Evolutionary conservation across 1,140 invertebrate genomes (phyloP), one percentile per base, ranked within the genome.

Genomic region (Trichogramma pretiosum): DNA sequence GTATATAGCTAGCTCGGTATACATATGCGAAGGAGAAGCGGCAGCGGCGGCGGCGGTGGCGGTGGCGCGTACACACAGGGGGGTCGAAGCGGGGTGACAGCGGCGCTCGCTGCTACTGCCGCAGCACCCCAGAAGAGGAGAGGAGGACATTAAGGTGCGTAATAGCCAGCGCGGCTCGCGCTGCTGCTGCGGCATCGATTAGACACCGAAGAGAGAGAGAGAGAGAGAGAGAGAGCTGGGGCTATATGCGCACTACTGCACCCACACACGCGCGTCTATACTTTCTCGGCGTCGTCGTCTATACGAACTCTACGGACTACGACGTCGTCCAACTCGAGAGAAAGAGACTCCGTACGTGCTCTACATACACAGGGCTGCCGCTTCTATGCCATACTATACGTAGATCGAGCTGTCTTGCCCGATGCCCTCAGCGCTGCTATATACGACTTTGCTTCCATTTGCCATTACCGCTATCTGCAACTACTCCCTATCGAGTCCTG

Each of bases 71-170:
- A 59, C 11, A 50, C 56, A 59, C 53, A 57, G 56, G 54, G 57
- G 54, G 40, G 53, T 52, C 48, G 50, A 50, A 43, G 47, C 50
- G 53, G 53, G 52, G 43, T 38, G 53, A 37, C 44, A 44, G 55
- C 39, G 33, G 28, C 26, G n/a, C n/a, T n/a, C n/a, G n/a, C n/a
- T n/a, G n/a, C n/a, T n/a, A n/a, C n/a, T n/a, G n/a, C n/a, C n/a
- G n/a, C n/a, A n/a, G n/a, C n/a, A n/a, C n/a, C n/a, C n/a, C n/a
- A n/a, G n/a, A n/a, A n/a, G n/a, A 21, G 28, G 37, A 30, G 53
- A 55, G 39, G 38, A 65, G 67, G 68, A 70, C 69, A 70, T 72
- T 72, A 70, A 72, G 68, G 68, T 72, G 68, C 68, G 68, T 70
- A 70, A 69, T 68, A 70, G 68, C 67, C 65, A 68, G 66, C 24